A percentile compares a stretch with the other conserved stretches of the same genome.
Conservation (phyloP, 2,113 vertebrate genomes). For the Archilochus colubris region DNA sequence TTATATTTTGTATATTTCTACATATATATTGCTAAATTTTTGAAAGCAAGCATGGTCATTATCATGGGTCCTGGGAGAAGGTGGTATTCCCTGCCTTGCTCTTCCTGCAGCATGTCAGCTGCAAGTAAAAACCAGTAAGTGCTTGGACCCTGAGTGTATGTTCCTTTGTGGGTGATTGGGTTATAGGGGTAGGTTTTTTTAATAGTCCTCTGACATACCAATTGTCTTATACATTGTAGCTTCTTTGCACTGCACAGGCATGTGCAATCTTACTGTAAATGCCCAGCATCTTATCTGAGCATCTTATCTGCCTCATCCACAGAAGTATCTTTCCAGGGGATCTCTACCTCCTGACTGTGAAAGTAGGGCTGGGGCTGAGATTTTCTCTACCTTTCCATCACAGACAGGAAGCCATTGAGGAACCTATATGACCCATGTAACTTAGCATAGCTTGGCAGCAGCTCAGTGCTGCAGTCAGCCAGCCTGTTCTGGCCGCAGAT, state of each 20-base stretch:
- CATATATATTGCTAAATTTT: background rate
- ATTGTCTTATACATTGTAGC: background rate
- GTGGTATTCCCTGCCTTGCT: background rate
- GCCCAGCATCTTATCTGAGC: background rate
- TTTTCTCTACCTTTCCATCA: background rate
- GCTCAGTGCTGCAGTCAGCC: slow-evolving; percentile 28
- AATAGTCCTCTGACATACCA: background rate
- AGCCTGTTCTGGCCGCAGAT: slow-evolving; percentile 58
- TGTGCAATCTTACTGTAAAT: background rate
- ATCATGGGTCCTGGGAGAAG: background rate
- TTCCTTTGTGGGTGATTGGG: slow-evolving; percentile 6
- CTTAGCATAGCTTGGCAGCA: slow-evolving; percentile 33
- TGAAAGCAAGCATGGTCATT: background rate
- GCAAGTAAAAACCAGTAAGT: background rate
- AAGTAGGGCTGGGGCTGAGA: fast-evolving
- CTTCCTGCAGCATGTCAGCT: background rate
- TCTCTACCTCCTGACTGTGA: background rate
- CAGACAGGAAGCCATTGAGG: background rate
- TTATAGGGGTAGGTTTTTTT: background rate
- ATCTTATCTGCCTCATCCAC: background rate
- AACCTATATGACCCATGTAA: slow-evolving; percentile 12
- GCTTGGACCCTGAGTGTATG: background rate
- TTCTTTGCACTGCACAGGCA: background rate
- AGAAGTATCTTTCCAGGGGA: background rate
- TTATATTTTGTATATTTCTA: background rate